A percentile compares a stretch with the other conserved stretches of the same genome.
phyloP scores from a whole-genome alignment of 2,113 vertebrate species.

The Sturnira hondurensis region DNA sequence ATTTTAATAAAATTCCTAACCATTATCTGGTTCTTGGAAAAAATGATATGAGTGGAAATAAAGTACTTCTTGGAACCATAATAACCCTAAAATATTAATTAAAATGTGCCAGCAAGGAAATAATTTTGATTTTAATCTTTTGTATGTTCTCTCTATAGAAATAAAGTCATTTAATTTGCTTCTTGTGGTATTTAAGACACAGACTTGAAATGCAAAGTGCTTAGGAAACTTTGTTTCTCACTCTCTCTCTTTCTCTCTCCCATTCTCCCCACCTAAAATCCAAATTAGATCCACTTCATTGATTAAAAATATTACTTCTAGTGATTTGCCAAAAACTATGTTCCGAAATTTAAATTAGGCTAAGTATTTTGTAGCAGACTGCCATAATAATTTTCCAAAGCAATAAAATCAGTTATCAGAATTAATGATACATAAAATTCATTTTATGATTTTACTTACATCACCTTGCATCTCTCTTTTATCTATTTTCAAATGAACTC shows the following conservation, averaged over 20 bases:
- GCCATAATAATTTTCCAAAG: constrained; percentile 79
- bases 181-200: constrained; percentile 42
- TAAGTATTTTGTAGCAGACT: constrained; percentile 80
- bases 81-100: constrained; percentile 36
- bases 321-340: constrained; percentile 71
- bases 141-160: background rate
- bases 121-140: constrained; percentile 30
- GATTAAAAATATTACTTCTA: constrained; percentile 81
- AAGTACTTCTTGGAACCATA: constrained; percentile 43
- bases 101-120: constrained; percentile 20
- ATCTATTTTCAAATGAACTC: constrained; percentile 69
- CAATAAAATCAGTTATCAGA: constrained; percentile 80
- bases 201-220: constrained; percentile 36
- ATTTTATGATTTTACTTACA: constrained; percentile 77
- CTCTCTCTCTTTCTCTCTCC: background rate
- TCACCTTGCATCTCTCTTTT: constrained; percentile 56
- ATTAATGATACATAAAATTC: constrained; percentile 82
- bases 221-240: constrained; percentile 52
- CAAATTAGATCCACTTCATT: constrained; percentile 78
- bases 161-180: constrained; percentile 31
- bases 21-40: background rate
- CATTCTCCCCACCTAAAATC: constrained; percentile 65
- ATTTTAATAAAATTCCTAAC: background rate
- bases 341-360: constrained; percentile 81
- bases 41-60: background rate